These are phyloP conservation scores for Ips nitidus DNA, from an alignment of 1,140 invertebrate species.

Conservation along the genomic window DNA sequence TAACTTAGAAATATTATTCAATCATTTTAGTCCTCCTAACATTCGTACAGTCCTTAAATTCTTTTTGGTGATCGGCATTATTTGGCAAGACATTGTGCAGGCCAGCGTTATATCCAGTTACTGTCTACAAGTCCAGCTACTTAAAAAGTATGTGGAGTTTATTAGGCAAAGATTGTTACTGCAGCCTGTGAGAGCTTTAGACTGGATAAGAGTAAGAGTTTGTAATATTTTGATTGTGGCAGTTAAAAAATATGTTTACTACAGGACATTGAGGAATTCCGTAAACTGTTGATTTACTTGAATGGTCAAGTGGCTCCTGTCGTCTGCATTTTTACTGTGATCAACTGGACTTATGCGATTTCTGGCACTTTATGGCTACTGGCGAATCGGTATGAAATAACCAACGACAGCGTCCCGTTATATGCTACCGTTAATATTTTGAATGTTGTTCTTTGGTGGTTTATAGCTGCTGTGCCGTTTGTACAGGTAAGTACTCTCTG, in stretches of 20 bases:
- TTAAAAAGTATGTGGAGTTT: conserved; percentile 70
- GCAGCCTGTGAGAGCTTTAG: conserved; percentile 66
- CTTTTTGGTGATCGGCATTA: conserved; percentile 65
- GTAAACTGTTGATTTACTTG: conserved; percentile 71
- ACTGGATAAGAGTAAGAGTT: conserved; percentile 72
- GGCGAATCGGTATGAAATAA: conserved; percentile 52
- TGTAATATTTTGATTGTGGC: not conserved
- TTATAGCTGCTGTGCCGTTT: conserved; percentile 68
- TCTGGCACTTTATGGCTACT: conserved; percentile 69
- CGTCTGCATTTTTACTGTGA: conserved; percentile 72
- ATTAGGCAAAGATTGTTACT: conserved; percentile 70
- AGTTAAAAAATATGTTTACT: conserved; percentile 4
- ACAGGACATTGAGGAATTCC: conserved; percentile 66
- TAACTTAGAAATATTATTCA: not conserved
- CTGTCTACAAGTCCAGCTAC: conserved; percentile 74
- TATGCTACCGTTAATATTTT: conserved; percentile 60
- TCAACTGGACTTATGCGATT: conserved; percentile 71
- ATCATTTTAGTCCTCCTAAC: conserved; percentile 6
- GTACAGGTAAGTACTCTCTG: conserved; percentile 59
- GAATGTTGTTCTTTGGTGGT: conserved; percentile 69
- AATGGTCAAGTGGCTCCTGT: conserved; percentile 72
- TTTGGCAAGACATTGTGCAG: conserved; percentile 77
- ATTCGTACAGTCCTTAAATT: conserved; percentile 55
- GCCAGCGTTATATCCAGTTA: conserved; percentile 77
- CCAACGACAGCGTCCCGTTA: conserved; percentile 56